Evolutionary conservation across 2,113 vertebrate genomes (phyloP).

Genomic region (Triplophysa rosa): DNA sequence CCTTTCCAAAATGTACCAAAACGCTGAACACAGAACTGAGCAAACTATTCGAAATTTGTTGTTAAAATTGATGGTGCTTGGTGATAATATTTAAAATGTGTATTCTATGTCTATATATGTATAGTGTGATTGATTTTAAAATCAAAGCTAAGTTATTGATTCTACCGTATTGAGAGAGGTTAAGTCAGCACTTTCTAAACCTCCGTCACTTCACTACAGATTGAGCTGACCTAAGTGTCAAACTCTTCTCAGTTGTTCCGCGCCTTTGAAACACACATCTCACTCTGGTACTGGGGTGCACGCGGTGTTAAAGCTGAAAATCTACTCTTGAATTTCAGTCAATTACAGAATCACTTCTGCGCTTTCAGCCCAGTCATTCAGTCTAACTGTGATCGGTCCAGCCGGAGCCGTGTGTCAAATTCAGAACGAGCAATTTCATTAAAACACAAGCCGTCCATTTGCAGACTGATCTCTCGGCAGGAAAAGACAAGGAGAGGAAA

Average conservation of each 20-base stretch:
- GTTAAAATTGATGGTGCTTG: too few relatives aligned
- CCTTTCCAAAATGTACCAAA: too few relatives aligned
- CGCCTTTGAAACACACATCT: constrained; percentile 25
- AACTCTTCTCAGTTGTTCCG: constrained; percentile 26
- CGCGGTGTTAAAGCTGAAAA: background rate
- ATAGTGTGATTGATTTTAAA: constrained; percentile 2
- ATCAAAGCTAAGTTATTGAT: constrained; percentile 14
- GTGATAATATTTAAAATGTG: too few relatives aligned
- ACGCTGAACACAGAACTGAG: too few relatives aligned
- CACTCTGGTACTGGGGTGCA: constrained; percentile 9
- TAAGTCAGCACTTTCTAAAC: constrained; percentile 34
- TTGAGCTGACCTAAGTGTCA: constrained; percentile 42
- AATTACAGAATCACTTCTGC: constrained; percentile 12
- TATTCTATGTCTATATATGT: background rate
- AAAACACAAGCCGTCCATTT: background rate
- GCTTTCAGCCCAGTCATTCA: constrained; percentile 21
- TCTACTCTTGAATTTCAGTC: constrained; percentile 17
- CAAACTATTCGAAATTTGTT: too few relatives aligned
- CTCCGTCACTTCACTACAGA: constrained; percentile 19
- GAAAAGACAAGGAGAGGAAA: background rate
- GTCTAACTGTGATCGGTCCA: background rate
- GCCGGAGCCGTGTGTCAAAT: constrained; percentile 2
- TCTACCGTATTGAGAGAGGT: background rate
- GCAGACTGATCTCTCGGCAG: background rate
- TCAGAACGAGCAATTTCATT: background rate